Percentiles rank a stretch among this genome's conserved stretches.
phyloP scores from a whole-genome alignment of 1,140 invertebrate genomes.

The Tetranychus urticae region DNA sequence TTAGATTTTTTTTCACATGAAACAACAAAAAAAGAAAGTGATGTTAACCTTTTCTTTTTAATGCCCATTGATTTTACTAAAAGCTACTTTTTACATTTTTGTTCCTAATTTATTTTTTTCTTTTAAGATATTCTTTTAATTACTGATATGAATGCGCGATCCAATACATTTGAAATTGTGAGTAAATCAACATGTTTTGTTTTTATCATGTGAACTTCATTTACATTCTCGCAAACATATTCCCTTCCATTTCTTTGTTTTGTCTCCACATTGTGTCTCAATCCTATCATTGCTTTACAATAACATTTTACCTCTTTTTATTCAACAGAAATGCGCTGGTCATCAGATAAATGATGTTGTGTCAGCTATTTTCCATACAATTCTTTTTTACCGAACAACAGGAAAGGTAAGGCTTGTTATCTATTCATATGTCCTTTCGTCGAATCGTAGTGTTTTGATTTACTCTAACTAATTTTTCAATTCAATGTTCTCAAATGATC shows the following conservation, averaged over 20 bases:
- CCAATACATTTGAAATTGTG: constrained; percentile 56
- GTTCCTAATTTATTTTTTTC: background rate
- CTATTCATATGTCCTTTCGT: background rate
- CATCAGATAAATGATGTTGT: constrained; percentile 84
- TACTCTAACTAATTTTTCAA: constrained; percentile 2
- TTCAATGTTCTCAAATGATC: background rate
- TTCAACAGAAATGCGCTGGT: constrained; percentile 33
- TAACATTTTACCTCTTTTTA: background rate
- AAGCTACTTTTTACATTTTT: background rate
- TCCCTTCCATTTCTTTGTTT: no score
- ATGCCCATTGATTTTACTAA: background rate
- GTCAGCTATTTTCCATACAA: constrained; percentile 75
- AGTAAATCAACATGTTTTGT: constrained; percentile 11
- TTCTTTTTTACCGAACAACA: constrained; percentile 73
- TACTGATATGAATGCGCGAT: constrained; percentile 53
- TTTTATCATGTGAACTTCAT: background rate
- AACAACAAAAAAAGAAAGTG: no score
- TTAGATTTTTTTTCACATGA: no score
- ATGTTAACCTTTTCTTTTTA: no score
- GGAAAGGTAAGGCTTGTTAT: constrained; percentile 51
- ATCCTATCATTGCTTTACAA: constrained; percentile 4
- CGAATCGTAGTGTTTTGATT: background rate
- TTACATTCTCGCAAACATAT: background rate
- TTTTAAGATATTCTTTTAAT: background rate
- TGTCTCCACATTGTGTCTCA: background rate